These are phyloP conservation scores for Propithecus deckenii DNA, from an alignment of 2,797 vertebrate genomes.

Conservation along the genomic window DNA sequence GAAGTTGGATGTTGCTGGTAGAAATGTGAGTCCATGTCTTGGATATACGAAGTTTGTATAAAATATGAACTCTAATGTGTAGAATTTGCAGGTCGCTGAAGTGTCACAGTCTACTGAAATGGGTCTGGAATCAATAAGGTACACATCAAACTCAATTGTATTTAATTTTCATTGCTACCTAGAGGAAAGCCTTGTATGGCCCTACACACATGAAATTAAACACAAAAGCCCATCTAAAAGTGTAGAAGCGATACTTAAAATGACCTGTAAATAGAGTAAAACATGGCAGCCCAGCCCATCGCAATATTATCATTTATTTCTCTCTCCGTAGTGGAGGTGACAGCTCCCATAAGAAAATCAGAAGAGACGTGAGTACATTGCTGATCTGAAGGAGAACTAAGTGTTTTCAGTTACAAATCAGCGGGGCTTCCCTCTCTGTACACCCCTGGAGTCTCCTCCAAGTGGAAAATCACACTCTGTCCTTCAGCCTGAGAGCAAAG, in stretches of 20 bases:
- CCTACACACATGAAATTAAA: conserved; percentile 75
- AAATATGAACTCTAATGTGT: conserved; percentile 71
- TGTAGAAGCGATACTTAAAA: conserved; percentile 70
- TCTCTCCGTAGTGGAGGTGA: conserved; percentile 32
- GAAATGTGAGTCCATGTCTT: conserved; percentile 14
- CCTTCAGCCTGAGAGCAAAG: conserved; percentile 23
- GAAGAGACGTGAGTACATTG: conserved; percentile 49
- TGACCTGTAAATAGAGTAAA: conserved; percentile 66
- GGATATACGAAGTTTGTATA: conserved; percentile 50
- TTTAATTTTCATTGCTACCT: conserved; percentile 80
- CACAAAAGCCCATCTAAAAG: conserved; percentile 65
- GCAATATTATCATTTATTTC: conserved; percentile 42
- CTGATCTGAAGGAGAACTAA: conserved; percentile 58
- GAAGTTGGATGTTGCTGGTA: conserved; percentile 16
- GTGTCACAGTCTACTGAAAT: conserved; percentile 78
- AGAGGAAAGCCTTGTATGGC: conserved; percentile 62
- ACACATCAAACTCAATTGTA: conserved; percentile 79
- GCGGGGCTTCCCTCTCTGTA: conserved; percentile 41
- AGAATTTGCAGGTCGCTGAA: conserved; percentile 77
- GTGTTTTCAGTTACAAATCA: conserved; percentile 55
- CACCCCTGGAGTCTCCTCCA: conserved; percentile 53
- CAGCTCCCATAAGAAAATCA: conserved; percentile 46
- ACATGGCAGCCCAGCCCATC: conserved; percentile 52
- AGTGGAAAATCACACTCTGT: conserved; percentile 45
- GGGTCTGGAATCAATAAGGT: conserved; percentile 81